These are phyloP conservation scores for Hesperia comma DNA, from an alignment of 2,888 invertebrate species.

Conservation along the genomic window DNA sequence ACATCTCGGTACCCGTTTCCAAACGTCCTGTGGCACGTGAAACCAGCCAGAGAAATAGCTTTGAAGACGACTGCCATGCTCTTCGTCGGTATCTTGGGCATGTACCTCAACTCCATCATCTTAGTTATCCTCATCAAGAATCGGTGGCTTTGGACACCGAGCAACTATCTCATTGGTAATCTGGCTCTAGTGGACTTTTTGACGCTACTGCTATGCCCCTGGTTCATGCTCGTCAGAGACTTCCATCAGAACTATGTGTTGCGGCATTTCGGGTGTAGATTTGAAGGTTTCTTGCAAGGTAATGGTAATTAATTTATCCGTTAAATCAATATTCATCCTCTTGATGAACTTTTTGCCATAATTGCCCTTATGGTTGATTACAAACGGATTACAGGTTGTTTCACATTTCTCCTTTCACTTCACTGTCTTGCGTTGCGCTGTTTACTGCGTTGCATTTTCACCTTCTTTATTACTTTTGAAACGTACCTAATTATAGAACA, in stretches of 20 bases:
- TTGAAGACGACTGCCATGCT: constrained; percentile 85
- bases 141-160: constrained; percentile 86
- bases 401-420: too few relatives aligned
- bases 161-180: constrained; percentile 89
- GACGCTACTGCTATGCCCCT: constrained; percentile 87
- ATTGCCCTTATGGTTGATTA: too few relatives aligned
- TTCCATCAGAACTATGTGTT: constrained; percentile 91
- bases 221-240: constrained; percentile 89
- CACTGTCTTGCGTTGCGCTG: too few relatives aligned
- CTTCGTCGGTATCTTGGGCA: constrained; percentile 85
- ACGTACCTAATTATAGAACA: too few relatives aligned
- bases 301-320: too few relatives aligned
- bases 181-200: constrained; percentile 89
- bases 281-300: constrained; percentile 91
- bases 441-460: too few relatives aligned
- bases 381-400: too few relatives aligned
- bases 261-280: constrained; percentile 88
- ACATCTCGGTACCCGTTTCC: constrained; percentile 81
- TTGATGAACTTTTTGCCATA: too few relatives aligned
- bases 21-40: constrained; percentile 86
- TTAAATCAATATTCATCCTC: too few relatives aligned
- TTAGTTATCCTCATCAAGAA: constrained; percentile 85
- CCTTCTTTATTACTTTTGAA: too few relatives aligned
- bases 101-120: constrained; percentile 87
- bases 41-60: constrained; percentile 84